Evolutionary conservation across 2,797 vertebrate genomes (phyloP).

Genomic region (Anolis apletophallus): DNA sequence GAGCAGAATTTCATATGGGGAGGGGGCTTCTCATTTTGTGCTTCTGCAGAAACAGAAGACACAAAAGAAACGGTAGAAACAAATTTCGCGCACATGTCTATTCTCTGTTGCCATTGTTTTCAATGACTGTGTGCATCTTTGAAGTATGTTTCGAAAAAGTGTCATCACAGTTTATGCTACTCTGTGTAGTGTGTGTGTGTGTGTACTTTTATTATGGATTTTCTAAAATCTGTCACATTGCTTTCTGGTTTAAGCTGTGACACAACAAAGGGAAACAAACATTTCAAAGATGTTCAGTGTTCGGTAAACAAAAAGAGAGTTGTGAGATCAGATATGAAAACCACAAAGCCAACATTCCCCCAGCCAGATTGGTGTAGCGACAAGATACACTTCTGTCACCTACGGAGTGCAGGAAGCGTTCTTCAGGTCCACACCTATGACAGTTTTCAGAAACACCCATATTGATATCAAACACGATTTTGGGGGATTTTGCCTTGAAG

Average conservation of each 20-base stretch:
- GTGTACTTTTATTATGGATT: too few species aligned
- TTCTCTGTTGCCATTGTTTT: not conserved
- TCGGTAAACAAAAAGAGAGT: not conserved
- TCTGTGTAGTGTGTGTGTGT: too few species aligned
- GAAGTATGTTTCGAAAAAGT: not conserved
- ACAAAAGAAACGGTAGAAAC: too few species aligned
- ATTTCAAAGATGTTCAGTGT: not conserved
- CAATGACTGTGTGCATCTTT: too few species aligned
- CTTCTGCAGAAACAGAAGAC: too few species aligned
- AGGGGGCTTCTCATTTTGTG: too few species aligned
- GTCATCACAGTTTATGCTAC: not conserved
- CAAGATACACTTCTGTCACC: not conserved
- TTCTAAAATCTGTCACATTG: not conserved
- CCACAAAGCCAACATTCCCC: constrained; percentile 25
- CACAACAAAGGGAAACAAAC: not conserved
- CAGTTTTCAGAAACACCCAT: not conserved
- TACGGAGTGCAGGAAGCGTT: not conserved
- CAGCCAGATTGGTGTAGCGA: not conserved
- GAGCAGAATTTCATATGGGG: too few species aligned
- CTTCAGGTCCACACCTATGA: not conserved
- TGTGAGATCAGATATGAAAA: constrained; percentile 17
- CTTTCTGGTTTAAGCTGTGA: not conserved
- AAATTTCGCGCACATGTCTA: too few species aligned
- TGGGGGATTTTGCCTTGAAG: too few species aligned
- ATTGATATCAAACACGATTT: too few species aligned